These are phyloP conservation scores for Plagodis pulveraria DNA, from an alignment of 2,888 invertebrate species.

Conservation along the genomic window DNA sequence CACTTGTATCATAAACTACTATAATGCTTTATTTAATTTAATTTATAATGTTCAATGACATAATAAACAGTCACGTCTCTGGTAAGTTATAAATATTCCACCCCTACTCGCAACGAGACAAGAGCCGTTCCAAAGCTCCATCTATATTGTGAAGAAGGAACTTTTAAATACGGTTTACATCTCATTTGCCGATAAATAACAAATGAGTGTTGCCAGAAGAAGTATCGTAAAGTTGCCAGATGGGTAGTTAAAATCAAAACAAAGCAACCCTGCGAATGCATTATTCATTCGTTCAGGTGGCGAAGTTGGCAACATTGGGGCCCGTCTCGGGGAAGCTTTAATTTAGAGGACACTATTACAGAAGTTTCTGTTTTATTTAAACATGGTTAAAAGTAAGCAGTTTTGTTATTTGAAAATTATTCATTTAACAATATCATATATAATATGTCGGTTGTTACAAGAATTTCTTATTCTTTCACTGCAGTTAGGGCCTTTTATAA, in stretches of 20 bases:
- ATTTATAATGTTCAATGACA: too few relatives aligned
- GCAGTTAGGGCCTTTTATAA: too few relatives aligned
- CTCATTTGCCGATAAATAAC: conserved; percentile 35
- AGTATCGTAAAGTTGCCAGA: conserved; percentile 27
- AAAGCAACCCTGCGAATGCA: conserved; percentile 29
- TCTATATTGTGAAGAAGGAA: conserved; percentile 3
- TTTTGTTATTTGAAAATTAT: too few relatives aligned
- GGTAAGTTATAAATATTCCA: background rate
- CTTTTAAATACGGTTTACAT: conserved; percentile 29
- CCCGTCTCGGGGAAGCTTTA: conserved; percentile 20
- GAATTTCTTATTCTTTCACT: too few relatives aligned
- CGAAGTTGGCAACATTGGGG: conserved; percentile 20
- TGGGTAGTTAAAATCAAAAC: conserved; percentile 36
- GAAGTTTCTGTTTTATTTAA: too few relatives aligned
- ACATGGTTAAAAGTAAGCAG: too few relatives aligned
- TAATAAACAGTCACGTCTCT: too few relatives aligned
- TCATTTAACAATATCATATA: too few relatives aligned
- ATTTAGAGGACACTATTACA: conserved; percentile 16
- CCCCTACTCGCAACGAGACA: conserved; percentile 3
- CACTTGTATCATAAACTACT: too few relatives aligned
- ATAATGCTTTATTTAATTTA: too few relatives aligned
- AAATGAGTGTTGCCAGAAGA: conserved; percentile 26
- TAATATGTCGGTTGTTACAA: too few relatives aligned
- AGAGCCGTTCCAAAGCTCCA: conserved; percentile 6
- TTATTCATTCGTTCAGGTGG: conserved; percentile 37